phyloP scores from a whole-genome alignment of 2,113 vertebrate genomes.

The Onychostruthus taczanowskii region DNA sequence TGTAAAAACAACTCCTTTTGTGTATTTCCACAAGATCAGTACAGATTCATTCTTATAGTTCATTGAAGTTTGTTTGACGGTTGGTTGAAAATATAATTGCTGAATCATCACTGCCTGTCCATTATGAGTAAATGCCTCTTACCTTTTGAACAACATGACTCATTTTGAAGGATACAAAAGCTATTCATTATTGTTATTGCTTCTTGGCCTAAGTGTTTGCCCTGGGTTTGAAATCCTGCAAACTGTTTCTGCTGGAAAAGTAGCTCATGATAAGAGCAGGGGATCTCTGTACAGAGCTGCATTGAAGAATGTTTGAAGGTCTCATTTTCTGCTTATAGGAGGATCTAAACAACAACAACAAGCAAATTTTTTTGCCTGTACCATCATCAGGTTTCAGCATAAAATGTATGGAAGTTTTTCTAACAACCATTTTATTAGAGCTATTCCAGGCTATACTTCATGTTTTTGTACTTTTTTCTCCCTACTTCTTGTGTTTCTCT shows the following conservation, averaged over 20 bases:
- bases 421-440: neutral
- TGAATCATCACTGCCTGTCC: conserved; percentile 34
- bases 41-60: conserved; percentile 26
- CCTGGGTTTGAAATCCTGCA: neutral
- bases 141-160: conserved; percentile 47
- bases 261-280: neutral
- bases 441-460: neutral
- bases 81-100: conserved; percentile 29
- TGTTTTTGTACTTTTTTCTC: neutral
- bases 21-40: conserved; percentile 21
- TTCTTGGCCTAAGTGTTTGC: neutral
- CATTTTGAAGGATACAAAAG: conserved; percentile 21
- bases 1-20: conserved; percentile 28
- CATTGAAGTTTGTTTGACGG: conserved; percentile 5
- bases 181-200: conserved; percentile 5
- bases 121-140: conserved; percentile 26
- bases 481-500: neutral
- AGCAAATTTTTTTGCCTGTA: neutral
- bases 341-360: neutral
- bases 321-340: neutral
- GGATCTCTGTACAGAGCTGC: neutral
- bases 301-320: neutral
- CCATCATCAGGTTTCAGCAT: neutral
- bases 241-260: neutral
- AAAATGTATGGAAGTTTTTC: neutral